Percentiles rank a stretch among this genome's conserved stretches.
These are phyloP conservation scores for Carcina quercana DNA, from an alignment of 2,888 invertebrate genomes.

Conservation along the genomic window DNA sequence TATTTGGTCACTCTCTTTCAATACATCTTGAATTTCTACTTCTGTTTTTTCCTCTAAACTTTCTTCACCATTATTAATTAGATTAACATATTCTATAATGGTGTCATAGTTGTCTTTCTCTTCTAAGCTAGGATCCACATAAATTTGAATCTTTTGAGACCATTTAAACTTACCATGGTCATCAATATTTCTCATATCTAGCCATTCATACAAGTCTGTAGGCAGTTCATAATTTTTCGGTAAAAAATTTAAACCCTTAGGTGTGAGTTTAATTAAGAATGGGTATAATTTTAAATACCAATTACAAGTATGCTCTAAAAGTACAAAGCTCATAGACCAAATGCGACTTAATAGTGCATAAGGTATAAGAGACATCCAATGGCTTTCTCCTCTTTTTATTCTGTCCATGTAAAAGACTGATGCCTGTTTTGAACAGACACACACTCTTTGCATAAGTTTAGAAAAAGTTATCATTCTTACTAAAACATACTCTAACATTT, in stretches of 20 bases:
- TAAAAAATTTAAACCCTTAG: constrained; percentile 63
- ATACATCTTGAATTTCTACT: constrained; percentile 7
- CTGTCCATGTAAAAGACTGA: constrained; percentile 67
- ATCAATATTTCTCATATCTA: constrained; percentile 62
- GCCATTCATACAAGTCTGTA: constrained; percentile 56
- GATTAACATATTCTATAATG: constrained; percentile 47
- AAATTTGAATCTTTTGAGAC: constrained; percentile 35
- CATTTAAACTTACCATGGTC: constrained; percentile 50
- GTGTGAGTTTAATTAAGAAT: constrained; percentile 45
- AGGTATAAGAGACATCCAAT: constrained; percentile 71
- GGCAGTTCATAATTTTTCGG: constrained; percentile 59
- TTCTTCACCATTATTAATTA: constrained; percentile 34
- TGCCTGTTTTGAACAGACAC: constrained; percentile 58
- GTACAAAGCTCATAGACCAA: constrained; percentile 64
- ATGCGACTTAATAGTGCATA: constrained; percentile 70
- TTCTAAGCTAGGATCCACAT: constrained; percentile 27
- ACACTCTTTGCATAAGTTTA: constrained; percentile 68
- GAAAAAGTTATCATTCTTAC: constrained; percentile 70
- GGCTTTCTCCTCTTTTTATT: constrained; percentile 69
- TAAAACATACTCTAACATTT: constrained; percentile 74
- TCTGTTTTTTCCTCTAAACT: constrained; percentile 10
- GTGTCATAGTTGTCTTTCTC: constrained; percentile 38
- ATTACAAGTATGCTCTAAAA: constrained; percentile 57
- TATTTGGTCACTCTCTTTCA: constrained; percentile 9
- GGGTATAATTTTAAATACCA: constrained; percentile 67